phyloP scores from a whole-genome alignment of 2,888 invertebrate species.

The Xestia xanthographa region DNA sequence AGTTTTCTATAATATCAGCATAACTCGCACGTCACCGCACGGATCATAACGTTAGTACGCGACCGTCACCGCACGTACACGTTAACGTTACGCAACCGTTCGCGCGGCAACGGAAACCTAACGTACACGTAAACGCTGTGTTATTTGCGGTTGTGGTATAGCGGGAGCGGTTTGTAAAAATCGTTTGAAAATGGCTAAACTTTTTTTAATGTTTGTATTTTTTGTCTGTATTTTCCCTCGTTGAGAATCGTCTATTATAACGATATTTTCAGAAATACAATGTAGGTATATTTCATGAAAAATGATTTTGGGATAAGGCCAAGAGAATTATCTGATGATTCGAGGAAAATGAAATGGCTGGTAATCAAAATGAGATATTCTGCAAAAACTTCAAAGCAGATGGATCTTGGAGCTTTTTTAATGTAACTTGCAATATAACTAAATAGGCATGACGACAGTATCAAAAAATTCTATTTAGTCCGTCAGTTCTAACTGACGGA shows the following conservation, averaged over 20 bases:
- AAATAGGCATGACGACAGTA: too few relatives aligned
- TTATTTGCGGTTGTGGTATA: conserved; percentile 53
- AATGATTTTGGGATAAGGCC: too few relatives aligned
- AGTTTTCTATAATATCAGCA: conserved; percentile 63
- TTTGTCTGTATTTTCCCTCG: too few relatives aligned
- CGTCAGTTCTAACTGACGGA: too few relatives aligned
- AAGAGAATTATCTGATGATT: too few relatives aligned
- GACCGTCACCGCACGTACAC: conserved; percentile 53
- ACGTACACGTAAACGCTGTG: conserved; percentile 50
- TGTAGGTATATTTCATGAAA: too few relatives aligned
- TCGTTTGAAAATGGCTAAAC: neutral
- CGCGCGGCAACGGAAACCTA: conserved; percentile 46
- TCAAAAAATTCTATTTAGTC: too few relatives aligned
- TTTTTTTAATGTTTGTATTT: neutral
- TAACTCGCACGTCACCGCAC: conserved; percentile 55
- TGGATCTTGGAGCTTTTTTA: too few relatives aligned
- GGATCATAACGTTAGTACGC: conserved; percentile 54
- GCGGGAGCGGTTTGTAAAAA: conserved; percentile 10
- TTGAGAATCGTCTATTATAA: neutral
- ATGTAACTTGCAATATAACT: too few relatives aligned
- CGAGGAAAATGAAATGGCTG: too few relatives aligned
- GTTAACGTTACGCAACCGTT: conserved; percentile 59
- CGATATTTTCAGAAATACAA: neutral
- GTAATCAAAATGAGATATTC: too few relatives aligned
- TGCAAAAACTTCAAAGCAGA: too few relatives aligned